A percentile compares a stretch with the other conserved stretches of the same genome.
Evolutionary conservation across 1,140 invertebrate genomes (phyloP).

Genomic region (Drosophila bocki): DNA sequence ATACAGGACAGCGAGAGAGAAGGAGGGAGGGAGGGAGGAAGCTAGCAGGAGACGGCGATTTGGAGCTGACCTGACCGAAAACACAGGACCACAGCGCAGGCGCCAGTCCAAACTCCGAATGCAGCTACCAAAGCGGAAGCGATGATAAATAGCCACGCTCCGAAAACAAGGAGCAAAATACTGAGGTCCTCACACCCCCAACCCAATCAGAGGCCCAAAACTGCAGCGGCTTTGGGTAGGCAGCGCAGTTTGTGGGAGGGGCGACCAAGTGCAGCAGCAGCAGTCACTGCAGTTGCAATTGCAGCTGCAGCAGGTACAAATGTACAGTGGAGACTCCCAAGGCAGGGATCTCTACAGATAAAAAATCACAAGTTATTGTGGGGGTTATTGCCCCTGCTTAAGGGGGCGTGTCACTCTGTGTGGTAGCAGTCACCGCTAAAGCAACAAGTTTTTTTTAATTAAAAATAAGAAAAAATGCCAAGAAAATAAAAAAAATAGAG

Average conservation of each 20-base stretch:
- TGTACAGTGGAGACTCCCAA: constrained; percentile 23
- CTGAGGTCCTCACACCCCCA: neutral
- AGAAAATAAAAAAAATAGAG: too few species aligned
- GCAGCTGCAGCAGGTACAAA: constrained; percentile 20
- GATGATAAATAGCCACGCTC: constrained; percentile 40
- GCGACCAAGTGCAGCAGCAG: constrained; percentile 28
- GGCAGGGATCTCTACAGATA: neutral
- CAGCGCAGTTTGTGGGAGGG: constrained; percentile 61
- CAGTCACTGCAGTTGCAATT: constrained; percentile 1
- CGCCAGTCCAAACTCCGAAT: constrained; percentile 46
- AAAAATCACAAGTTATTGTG: neutral
- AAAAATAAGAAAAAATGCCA: too few species aligned
- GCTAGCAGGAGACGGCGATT: neutral
- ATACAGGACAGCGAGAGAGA: neutral
- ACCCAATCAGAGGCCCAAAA: constrained; percentile 26
- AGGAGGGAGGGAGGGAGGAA: neutral
- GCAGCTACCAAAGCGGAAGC: constrained; percentile 50
- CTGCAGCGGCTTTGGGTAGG: constrained; percentile 16
- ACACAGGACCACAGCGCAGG: constrained; percentile 46
- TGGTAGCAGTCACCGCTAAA: neutral
- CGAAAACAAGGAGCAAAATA: neutral
- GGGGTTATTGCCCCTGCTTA: neutral
- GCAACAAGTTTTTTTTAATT: neutral
- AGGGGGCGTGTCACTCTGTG: too few species aligned
- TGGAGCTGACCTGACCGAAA: constrained; percentile 23